These are phyloP conservation scores for Enteromius trimaculatus DNA, from an alignment of 2,797 vertebrate genomes.

Conservation along the genomic window DNA sequence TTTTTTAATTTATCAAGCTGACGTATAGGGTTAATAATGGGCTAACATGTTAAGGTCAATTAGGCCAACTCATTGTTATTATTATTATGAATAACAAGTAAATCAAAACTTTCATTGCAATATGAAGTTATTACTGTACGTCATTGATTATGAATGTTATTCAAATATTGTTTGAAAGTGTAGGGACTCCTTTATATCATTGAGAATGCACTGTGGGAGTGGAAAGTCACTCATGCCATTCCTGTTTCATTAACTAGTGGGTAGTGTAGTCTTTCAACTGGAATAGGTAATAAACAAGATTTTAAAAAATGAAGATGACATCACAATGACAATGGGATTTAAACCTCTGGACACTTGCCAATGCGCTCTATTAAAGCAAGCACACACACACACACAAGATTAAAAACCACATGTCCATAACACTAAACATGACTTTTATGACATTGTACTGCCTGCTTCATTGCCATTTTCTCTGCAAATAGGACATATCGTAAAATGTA, in stretches of 20 bases:
- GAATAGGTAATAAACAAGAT: not conserved
- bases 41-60: not conserved
- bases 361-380: not conserved
- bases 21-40: not conserved
- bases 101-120: not conserved
- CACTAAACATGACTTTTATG: not conserved
- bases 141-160: not conserved
- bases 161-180: not conserved
- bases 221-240: not conserved
- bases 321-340: not conserved
- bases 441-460: not conserved
- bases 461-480: not conserved
- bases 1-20: not conserved
- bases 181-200: not conserved
- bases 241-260: not conserved
- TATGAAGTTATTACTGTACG: not conserved
- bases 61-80: not conserved
- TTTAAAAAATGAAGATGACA: not conserved
- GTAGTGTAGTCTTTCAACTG: not conserved
- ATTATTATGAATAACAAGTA: not conserved
- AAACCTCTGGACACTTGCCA: not conserved
- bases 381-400: not conserved
- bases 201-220: no score
- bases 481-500: not conserved
- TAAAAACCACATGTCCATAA: not conserved